Evolutionary conservation across 2,113 vertebrate genomes (phyloP).

Genomic region (Vulpes ferrilata): DNA sequence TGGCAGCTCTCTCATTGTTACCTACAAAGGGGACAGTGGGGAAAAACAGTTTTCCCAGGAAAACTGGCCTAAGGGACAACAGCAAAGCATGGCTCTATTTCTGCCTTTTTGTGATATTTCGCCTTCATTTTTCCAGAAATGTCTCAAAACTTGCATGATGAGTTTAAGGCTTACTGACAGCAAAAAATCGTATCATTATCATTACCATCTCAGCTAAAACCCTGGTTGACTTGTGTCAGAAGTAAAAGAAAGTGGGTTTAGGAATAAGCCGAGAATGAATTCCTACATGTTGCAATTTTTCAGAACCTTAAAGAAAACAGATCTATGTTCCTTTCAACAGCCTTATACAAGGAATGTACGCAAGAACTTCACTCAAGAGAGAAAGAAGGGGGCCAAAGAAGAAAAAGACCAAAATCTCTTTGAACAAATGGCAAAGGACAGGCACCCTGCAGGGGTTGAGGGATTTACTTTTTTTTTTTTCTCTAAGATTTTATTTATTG

Average conservation of each 20-base stretch:
- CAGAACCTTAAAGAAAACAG: conserved; percentile 26
- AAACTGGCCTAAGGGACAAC: neutral
- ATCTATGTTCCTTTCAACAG: neutral
- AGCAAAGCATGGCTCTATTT: neutral
- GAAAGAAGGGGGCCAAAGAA: neutral
- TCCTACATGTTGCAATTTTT: neutral
- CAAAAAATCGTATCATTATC: neutral
- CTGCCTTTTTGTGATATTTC: neutral
- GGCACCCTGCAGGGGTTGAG: neutral
- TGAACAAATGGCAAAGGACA: neutral
- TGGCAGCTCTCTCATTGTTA: neutral
- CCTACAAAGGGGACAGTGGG: neutral
- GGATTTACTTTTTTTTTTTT: neutral
- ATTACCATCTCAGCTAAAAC: neutral
- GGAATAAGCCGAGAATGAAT: neutral
- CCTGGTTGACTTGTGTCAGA: neutral
- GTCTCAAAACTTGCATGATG: neutral
- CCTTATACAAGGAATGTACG: neutral
- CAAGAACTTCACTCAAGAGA: neutral
- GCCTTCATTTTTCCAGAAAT: neutral
- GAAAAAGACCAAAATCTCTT: neutral
- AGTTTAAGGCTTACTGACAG: neutral
- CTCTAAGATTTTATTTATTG: too few species aligned
- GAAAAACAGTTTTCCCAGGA: neutral
- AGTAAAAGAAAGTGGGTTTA: neutral